Evolutionary conservation across 2,888 invertebrate genomes (phyloP).

Genomic region (Trachelus troglodyta): DNA sequence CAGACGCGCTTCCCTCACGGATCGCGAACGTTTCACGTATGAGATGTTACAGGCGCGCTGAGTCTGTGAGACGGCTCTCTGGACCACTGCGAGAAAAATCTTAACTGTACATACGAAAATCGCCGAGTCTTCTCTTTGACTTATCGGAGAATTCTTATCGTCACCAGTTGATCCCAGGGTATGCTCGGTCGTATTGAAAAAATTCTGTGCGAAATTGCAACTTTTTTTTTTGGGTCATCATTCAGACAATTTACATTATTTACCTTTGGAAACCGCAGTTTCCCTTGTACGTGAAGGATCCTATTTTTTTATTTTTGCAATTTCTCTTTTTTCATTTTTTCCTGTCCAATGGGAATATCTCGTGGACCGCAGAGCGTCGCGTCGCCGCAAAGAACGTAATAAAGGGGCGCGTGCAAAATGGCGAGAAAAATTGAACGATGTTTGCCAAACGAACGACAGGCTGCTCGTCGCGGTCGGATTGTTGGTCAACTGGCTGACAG

Average conservation of each 20-base stretch:
- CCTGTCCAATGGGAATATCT: constrained; percentile 10
- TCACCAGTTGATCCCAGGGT: not conserved
- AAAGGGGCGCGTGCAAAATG: not conserved
- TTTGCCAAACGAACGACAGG: not conserved
- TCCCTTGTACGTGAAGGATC: not conserved
- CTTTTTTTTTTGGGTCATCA: not conserved
- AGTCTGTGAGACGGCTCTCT: not conserved
- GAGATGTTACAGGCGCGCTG: constrained; percentile 20
- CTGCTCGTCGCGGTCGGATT: not conserved
- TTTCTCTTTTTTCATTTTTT: constrained; percentile 30
- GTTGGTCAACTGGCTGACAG: not conserved
- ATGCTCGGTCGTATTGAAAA: not conserved
- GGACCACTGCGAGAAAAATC: constrained; percentile 28
- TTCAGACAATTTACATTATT: not conserved
- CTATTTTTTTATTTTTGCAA: constrained; percentile 15
- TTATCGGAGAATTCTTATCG: not conserved
- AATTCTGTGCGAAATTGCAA: not conserved
- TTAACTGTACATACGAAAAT: constrained; percentile 48
- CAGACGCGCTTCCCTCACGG: not conserved
- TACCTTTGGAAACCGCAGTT: not conserved
- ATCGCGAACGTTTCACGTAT: not conserved
- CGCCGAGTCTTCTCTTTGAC: constrained; percentile 17
- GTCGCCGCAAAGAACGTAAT: not conserved
- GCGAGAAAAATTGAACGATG: not conserved
- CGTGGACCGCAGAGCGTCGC: not conserved